phyloP scores from a whole-genome alignment of 2,113 vertebrate genomes.

The Burhinus bistriatus region DNA sequence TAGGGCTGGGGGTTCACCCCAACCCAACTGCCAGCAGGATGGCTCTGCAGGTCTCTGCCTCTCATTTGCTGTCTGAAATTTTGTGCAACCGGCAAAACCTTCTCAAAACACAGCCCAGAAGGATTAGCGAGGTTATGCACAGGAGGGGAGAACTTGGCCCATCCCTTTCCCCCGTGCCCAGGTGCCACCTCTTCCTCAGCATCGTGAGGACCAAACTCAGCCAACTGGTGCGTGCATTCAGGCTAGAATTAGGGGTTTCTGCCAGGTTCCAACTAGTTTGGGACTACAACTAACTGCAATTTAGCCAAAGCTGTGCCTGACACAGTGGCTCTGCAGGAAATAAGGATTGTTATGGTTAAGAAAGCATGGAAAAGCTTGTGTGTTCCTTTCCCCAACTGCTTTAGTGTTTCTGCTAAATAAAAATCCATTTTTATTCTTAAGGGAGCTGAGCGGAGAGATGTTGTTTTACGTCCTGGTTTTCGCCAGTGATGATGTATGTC shows the following conservation, averaged over 20 bases:
- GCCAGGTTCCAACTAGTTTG: background rate
- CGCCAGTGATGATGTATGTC: constrained; percentile 76
- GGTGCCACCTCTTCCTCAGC: background rate
- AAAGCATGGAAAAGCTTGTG: constrained; percentile 33
- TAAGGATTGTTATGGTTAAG: constrained; percentile 36
- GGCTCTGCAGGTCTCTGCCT: background rate
- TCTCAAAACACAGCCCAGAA: background rate
- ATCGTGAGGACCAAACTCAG: background rate
- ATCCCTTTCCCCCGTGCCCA: rapidly evolving
- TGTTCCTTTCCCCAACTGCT: constrained; percentile 54
- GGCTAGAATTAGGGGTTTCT: background rate
- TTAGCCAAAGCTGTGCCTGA: background rate
- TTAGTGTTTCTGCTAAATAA: constrained; percentile 75
- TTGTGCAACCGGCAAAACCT: background rate
- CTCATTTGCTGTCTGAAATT: background rate
- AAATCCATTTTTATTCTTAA: constrained; percentile 81
- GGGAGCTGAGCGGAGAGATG: constrained; percentile 72
- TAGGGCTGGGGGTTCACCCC: background rate
- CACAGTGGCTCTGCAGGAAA: background rate
- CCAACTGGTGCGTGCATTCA: background rate
- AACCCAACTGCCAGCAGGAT: background rate
- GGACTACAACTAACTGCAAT: background rate
- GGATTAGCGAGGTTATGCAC: rapidly evolving
- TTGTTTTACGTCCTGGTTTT: constrained; percentile 75
- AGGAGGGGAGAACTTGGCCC: background rate